These are phyloP conservation scores for Microctenopoma steveboyesi DNA, from an alignment of 2,797 vertebrate genomes.

Conservation along the genomic window DNA sequence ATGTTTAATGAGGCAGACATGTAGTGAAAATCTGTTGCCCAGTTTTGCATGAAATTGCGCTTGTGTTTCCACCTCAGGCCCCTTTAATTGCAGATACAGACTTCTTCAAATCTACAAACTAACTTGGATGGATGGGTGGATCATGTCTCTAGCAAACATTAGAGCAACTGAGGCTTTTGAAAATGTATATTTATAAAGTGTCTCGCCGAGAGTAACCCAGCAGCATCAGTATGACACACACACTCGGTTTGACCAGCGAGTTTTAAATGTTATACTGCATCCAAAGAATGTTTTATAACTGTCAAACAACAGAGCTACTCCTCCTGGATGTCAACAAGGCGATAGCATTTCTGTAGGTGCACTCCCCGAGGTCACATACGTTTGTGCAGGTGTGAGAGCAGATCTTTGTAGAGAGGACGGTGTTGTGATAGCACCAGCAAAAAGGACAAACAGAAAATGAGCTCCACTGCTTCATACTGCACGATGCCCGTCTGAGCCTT, in stretches of 20 bases:
- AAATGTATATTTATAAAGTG: too few relatives aligned
- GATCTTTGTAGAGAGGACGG: constrained; percentile 80
- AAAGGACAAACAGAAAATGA: constrained; percentile 90
- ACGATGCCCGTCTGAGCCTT: constrained; percentile 68
- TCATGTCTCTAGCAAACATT: background rate
- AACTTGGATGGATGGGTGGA: background rate
- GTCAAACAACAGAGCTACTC: background rate
- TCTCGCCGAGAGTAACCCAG: background rate
- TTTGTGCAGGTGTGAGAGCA: constrained; percentile 82
- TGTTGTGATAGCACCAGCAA: constrained; percentile 82
- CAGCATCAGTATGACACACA: background rate
- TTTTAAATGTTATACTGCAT: too few relatives aligned
- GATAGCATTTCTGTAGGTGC: background rate
- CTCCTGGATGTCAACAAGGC: background rate
- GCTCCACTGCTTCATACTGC: constrained; percentile 84
- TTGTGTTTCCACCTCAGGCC: background rate
- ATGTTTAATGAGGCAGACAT: background rate
- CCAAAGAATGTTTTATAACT: background rate
- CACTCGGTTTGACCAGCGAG: background rate
- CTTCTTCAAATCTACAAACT: background rate
- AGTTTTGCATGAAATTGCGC: background rate
- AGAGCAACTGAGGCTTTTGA: background rate
- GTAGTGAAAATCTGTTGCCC: background rate
- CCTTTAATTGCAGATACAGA: background rate
- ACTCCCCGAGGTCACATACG: constrained; percentile 77